Evolutionary conservation across 2,113 vertebrate species (phyloP).

Genomic region (Amphilophus citrinellus): DNA sequence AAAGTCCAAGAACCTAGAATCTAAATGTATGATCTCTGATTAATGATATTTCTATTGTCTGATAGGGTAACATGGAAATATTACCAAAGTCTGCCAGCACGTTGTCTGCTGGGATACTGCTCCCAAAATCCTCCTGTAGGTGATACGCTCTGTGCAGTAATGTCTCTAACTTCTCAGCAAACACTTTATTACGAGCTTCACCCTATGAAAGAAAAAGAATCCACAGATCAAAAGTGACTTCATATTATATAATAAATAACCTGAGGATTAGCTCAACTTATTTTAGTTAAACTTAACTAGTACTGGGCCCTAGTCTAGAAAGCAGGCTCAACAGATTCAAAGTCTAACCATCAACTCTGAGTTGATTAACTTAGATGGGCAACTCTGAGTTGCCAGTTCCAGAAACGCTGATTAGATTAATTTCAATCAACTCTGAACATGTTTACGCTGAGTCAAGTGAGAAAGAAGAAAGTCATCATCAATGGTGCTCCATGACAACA

Average conservation of each 20-base stretch:
- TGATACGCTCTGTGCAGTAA: conserved; percentile 93
- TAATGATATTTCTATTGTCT: no score
- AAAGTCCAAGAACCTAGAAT: no score
- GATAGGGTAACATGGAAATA: background rate
- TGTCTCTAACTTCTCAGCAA: conserved; percentile 92
- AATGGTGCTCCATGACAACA: no score
- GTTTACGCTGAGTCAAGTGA: no score
- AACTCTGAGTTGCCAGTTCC: no score
- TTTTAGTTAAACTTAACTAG: background rate
- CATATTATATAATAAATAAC: background rate
- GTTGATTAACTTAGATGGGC: no score
- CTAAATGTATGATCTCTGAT: no score
- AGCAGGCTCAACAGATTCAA: no score
- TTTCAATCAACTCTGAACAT: no score
- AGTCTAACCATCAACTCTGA: no score
- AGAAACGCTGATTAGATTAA: no score
- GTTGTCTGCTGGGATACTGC: conserved; percentile 87
- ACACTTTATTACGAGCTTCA: conserved; percentile 86
- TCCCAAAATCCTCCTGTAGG: conserved; percentile 96
- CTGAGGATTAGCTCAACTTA: background rate
- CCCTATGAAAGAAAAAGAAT: conserved; percentile 57
- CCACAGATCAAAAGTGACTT: background rate
- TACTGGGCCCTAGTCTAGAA: background rate
- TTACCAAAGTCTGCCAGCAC: conserved; percentile 92
- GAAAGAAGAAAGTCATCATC: no score